Evolutionary conservation across 1,140 invertebrate species (phyloP).

Genomic region (Chelonus insularis): DNA sequence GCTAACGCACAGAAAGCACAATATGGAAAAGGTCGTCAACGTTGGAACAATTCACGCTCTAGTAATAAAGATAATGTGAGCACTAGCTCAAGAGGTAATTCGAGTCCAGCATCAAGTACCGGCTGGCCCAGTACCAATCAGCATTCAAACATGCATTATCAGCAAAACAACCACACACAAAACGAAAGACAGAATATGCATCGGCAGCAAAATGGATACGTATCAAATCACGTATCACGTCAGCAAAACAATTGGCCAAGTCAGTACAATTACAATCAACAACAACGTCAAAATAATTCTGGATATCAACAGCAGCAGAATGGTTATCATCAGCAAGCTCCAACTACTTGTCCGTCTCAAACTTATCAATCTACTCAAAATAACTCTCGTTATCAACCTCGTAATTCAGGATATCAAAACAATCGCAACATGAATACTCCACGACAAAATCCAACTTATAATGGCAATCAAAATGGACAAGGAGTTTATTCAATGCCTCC

Average conservation of each 20-base stretch:
- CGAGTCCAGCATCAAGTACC: conserved; percentile 48
- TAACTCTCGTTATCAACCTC: conserved; percentile 43
- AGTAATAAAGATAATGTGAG: conserved; percentile 49
- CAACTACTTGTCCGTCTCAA: conserved; percentile 41
- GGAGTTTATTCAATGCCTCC: conserved; percentile 61
- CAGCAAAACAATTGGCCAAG: conserved; percentile 44
- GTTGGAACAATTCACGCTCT: conserved; percentile 57
- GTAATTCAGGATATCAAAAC: conserved; percentile 34
- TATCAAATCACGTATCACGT: conserved; percentile 19
- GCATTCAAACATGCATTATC: conserved; percentile 36
- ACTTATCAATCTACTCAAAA: conserved; percentile 41
- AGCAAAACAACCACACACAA: conserved; percentile 32
- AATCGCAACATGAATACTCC: conserved; percentile 30
- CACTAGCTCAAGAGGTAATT: conserved; percentile 40
- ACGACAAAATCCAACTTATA: conserved; percentile 42
- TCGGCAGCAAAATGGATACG: conserved; percentile 50
- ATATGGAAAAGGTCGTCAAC: conserved; percentile 57
- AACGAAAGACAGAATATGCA: conserved; percentile 30
- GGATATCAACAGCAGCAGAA: conserved; percentile 37
- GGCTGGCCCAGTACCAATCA: conserved; percentile 42
- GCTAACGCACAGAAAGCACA: conserved; percentile 59
- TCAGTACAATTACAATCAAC: conserved; percentile 36
- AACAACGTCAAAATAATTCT: conserved; percentile 35
- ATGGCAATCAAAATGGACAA: conserved; percentile 50
- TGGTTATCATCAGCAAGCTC: conserved; percentile 40